These are phyloP conservation scores for Gephyroberyx darwinii DNA, from an alignment of 2,797 vertebrate genomes.

Conservation along the genomic window DNA sequence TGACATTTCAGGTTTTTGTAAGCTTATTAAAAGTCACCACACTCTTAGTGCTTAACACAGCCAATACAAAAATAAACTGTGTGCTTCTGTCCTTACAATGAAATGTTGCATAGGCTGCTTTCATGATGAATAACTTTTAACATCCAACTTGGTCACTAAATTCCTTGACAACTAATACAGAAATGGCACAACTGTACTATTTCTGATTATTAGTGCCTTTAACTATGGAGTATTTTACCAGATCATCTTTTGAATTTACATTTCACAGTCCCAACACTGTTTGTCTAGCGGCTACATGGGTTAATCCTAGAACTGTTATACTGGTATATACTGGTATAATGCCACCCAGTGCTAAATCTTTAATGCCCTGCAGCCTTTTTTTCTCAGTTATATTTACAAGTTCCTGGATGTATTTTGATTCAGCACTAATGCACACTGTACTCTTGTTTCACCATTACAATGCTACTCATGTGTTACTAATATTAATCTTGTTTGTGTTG, in stretches of 20 bases:
- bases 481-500: not conserved
- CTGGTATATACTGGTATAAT: no score
- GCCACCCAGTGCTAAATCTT: no score
- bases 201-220: not conserved
- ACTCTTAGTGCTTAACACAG: no score
- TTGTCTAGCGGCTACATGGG: no score
- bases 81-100: not conserved
- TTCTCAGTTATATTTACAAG: not conserved
- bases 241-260: not conserved
- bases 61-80: not conserved
- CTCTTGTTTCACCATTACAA: not conserved
- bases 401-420: not conserved
- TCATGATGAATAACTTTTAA: no score
- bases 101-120: not conserved
- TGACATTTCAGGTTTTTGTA: conserved; percentile 21
- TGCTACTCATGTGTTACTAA: not conserved
- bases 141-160: not conserved
- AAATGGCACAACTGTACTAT: conserved; percentile 2
- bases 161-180: not conserved
- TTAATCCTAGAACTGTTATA: no score
- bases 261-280: no score
- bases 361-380: no score
- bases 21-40: not conserved
- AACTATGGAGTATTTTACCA: not conserved
- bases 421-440: not conserved